Conservation (phyloP, 2,113 vertebrate genomes). For the Channa maculata region DNA sequence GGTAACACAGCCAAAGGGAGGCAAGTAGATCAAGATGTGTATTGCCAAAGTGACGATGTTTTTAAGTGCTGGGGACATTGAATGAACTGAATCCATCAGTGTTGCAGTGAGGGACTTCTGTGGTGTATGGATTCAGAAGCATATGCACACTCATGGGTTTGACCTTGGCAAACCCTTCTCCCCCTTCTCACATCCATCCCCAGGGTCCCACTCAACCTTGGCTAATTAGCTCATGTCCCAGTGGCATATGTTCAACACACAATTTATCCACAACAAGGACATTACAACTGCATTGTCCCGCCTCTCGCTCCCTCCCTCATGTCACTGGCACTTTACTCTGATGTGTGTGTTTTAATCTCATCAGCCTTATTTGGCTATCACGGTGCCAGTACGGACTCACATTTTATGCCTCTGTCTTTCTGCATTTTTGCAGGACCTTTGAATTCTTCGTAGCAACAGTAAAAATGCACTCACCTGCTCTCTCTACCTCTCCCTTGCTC, state of each 20-base stretch:
- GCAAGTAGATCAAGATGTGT: slow-evolving; percentile 4
- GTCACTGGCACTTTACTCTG: neutral
- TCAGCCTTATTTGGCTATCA: too few species aligned
- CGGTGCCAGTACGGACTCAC: too few species aligned
- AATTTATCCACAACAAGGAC: slow-evolving; percentile 76
- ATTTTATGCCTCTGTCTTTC: too few species aligned
- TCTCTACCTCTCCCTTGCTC: too few species aligned
- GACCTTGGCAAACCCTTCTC: slow-evolving; percentile 68
- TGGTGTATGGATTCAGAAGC: slow-evolving; percentile 49
- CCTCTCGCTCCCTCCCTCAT: slow-evolving; percentile 35
- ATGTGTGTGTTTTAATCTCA: neutral
- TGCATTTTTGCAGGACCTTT: too few species aligned
- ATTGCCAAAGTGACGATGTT: slow-evolving; percentile 1
- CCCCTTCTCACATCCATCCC: slow-evolving; percentile 2
- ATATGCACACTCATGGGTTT: slow-evolving; percentile 57
- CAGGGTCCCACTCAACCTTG: slow-evolving; percentile 76
- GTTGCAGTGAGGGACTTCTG: slow-evolving; percentile 22
- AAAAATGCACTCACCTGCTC: too few species aligned
- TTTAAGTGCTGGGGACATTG: neutral
- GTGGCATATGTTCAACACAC: slow-evolving; percentile 73
- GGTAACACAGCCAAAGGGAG: neutral
- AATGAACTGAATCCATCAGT: slow-evolving; percentile 21
- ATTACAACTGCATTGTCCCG: slow-evolving; percentile 65
- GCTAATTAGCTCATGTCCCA: slow-evolving; percentile 79
- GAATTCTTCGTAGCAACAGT: too few species aligned